Base-by-base conservation (phyloP, 2,888 invertebrate genomes). In the Amitus sp. region DNA sequence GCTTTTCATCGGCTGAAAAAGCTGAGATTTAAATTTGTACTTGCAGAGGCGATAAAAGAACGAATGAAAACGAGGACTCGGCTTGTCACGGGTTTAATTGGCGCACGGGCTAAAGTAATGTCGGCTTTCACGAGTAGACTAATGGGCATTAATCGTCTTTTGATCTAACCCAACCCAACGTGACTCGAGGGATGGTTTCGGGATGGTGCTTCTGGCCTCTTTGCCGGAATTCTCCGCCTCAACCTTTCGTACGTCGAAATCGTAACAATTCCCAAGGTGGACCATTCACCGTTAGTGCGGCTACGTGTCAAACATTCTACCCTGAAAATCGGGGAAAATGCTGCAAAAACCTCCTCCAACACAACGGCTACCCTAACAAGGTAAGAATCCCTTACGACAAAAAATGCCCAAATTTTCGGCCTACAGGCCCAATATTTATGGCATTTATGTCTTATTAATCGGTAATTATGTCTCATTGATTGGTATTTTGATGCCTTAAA, bases 291-390 rank as follows among this genome's bases (percentile, higher is more conserved):
- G 77, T 80, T 67, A 80, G 81, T 73, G 77, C 74, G 65, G 75
- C 75, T 54, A 78, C 77, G 60, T 79, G 78, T 62, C 79, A 89
- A 81, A 85, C 89, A 83, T 88, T 89, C 80, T 89, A 89, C 79
- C 89, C 89, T 73, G 93, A 93, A 83, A 92, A 90, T 73, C 87
- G 91, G 65, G 93, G 93, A 66, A 91, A 92, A 80, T 92, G 91
- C 82, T 92, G 92, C 83, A 89, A 90, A 76, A 93, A 92, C 83
- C 85, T 93, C 69, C 87, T 93, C 55, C 86, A 89, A 78, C 91
- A 91, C 85, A 92, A 92, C 83, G 92, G 93, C 70, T 90, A 89
- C 78, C 91, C 92, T 47, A 92, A 91, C 83, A 92, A 92, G 88
- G 91, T 91, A 78, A 85, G 74, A 30, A 18, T 13, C 23, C 33